phyloP scores from a whole-genome alignment of 1,140 invertebrate genomes.

The Hormaphis cornu region DNA sequence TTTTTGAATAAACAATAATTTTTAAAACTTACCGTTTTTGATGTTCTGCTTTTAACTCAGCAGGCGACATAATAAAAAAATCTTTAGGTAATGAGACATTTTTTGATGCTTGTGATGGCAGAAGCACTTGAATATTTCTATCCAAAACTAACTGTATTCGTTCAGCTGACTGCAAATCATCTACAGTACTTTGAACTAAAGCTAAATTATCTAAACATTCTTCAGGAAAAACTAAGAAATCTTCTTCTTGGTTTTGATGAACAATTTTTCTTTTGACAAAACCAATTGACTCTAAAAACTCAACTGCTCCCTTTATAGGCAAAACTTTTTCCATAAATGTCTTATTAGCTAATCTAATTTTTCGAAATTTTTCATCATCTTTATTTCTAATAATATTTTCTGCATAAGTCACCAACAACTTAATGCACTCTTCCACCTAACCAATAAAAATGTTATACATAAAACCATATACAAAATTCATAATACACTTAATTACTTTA shows the following conservation, averaged over 20 bases:
- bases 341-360: conserved; percentile 78
- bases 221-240: conserved; percentile 54
- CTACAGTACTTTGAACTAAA: conserved; percentile 54
- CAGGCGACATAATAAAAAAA: conserved; percentile 67
- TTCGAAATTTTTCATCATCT: conserved; percentile 77
- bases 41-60: conserved; percentile 79
- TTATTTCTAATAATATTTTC: conserved; percentile 83
- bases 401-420: conserved; percentile 79
- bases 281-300: conserved; percentile 75
- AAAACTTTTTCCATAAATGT: conserved; percentile 69
- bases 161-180: conserved; percentile 67
- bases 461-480: not conserved
- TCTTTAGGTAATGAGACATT: conserved; percentile 64
- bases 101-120: conserved; percentile 60
- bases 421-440: conserved; percentile 66
- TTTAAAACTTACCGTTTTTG: conserved; percentile 51
- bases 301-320: conserved; percentile 64
- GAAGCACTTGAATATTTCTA: conserved; percentile 70
- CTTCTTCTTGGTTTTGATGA: conserved; percentile 45
- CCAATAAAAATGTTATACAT: conserved; percentile 1
- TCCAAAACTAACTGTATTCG: conserved; percentile 73
- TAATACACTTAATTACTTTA: conserved; percentile 49
- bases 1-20: not conserved
- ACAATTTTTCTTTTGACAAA: conserved; percentile 50
- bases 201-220: conserved; percentile 49